Evolutionary conservation across 2,888 invertebrate species (phyloP), one percentile per base, ranked within the genome.

Genomic region (Sycophila texana): DNA sequence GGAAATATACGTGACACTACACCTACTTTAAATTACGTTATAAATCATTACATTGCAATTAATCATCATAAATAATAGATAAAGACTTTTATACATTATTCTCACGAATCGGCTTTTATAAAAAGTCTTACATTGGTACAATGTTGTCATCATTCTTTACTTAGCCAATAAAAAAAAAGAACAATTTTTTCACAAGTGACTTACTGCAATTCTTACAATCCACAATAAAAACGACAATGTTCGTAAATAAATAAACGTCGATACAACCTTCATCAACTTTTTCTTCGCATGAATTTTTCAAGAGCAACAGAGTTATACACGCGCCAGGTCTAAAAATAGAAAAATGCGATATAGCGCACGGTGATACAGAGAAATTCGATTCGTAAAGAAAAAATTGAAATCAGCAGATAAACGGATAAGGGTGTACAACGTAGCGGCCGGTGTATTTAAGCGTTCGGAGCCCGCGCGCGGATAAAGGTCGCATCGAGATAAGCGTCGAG

Each of bases 401-500:
- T 4, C 26, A 22, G 10, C 30, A 57, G 70, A 72, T 67, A 67
- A 72, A 67, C 66, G 55, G 60, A 67, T 67, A 72, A 77, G 72
- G 7, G 49, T 71, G 5, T 14, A n/a, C 16, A 60, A 10, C 39
- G 39, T 10, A 39, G 39, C 26, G 53, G 26, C 63, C 26, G 53
- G 39, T 39, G 39, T 60, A 47, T 51, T 61, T 75, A 70, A 76
- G 65, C 14, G 51, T 65, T 30, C 26, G 58, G 39, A 12, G 47
- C 39, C n/a, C 10, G 39, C 47, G 39, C 63, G 63, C 18, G 55
- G 63, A 77, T 71, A 77, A 77, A 70, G 55, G 70, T 76, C 65
- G 72, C 63, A 79, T 79, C 68, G 68, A 68, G 68, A 79, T 68
- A 74, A 66, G 30, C 53, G 51, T 39, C 39, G 39, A 66, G 16